Evolutionary conservation across 35 echinoderm and acorn worm genomes (phyloP), one percentile per base, ranked within the genome.

Genomic region (Patiria miniata): DNA sequence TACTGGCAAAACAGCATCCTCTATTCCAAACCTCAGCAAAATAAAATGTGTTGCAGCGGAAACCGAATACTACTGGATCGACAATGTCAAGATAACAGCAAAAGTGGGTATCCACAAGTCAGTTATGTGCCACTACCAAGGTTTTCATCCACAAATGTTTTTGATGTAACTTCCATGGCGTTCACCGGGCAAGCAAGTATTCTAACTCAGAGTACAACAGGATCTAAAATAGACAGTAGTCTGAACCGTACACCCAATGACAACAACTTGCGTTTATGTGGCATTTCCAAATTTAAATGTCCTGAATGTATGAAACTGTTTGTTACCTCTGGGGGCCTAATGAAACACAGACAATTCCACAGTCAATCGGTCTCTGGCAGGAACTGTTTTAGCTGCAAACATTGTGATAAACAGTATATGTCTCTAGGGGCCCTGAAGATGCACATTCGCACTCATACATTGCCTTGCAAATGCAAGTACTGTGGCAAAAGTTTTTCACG

Each of bases 401-500:
- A 99, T 80, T 99, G 96, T 69, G 82, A 88, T 17, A 99, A 99
- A 73, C 92, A 95, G 40, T 99, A 99, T 83, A 89, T 93, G 77
- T 94, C 96, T 22, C 77, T 99, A 9, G 96, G 96, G 77, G 96
- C 96, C 6, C 78, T 99, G 12, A 99, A 99, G 65, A 99, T 99
- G 96, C 96, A 99, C 51, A 89, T 99, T 39, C 84, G 96, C 69
- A 99, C 96, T 44, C 96, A 99, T 79, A 99, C 96, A 37, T 61
- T 99, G 26, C 96, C 96, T 23, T 99, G 96, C 61, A 99, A 99
- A 73, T 99, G 96, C 52, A 87, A 79, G 39, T 85, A 89, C 39
- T 99, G 96, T 78, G 96, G 92, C 7, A 99, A 99, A 65, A 85
- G 89, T 1, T 99, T 99, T 86, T 99, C 96, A 1, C 83, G 96